Evolutionary conservation across 2,113 vertebrate genomes (phyloP).

Genomic region (Alces alces): DNA sequence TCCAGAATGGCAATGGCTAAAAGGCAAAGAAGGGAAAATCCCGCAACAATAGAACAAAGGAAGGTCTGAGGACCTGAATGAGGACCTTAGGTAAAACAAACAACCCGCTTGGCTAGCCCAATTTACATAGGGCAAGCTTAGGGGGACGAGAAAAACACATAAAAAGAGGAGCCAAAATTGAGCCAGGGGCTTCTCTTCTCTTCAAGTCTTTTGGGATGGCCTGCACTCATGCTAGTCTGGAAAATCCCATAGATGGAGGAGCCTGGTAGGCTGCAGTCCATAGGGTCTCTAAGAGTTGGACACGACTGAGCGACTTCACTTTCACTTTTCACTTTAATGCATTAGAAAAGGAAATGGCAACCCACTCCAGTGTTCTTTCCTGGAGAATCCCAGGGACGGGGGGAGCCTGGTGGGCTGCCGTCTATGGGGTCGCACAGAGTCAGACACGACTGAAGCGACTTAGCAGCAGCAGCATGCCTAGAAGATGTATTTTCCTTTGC

Average conservation of each 20-base stretch:
- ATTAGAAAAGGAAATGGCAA: neutral
- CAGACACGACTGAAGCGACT: neutral
- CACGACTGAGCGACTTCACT: neutral
- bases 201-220: neutral
- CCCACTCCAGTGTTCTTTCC: neutral
- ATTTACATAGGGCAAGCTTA: neutral
- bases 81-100: neutral
- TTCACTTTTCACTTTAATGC: neutral
- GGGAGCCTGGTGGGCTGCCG: neutral
- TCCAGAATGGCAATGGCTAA: neutral
- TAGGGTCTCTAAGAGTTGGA: fast-evolving
- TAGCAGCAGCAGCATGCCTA: neutral
- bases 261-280: neutral
- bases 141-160: neutral
- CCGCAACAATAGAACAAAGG: neutral
- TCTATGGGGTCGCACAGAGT: neutral
- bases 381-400: neutral
- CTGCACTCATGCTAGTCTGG: neutral
- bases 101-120: neutral
- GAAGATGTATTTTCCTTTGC: neutral
- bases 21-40: neutral
- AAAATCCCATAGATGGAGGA: neutral
- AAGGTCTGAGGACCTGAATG: fast-evolving
- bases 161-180: neutral
- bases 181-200: neutral